These are phyloP conservation scores for Rhagonycha fulva DNA, from an alignment of 2,888 invertebrate species.

Conservation along the genomic window DNA sequence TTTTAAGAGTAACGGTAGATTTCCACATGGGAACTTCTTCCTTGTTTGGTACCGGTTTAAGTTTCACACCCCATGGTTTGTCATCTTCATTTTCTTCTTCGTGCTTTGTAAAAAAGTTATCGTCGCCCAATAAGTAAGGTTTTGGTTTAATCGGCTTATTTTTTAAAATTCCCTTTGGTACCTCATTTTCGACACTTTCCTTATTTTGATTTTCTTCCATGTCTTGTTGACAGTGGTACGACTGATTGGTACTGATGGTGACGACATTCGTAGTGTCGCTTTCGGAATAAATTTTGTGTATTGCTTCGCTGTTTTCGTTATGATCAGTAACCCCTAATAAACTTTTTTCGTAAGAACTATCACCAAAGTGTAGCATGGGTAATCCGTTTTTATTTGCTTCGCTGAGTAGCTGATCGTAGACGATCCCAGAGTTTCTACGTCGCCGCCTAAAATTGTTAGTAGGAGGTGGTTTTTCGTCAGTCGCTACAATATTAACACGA, in stretches of 20 bases:
- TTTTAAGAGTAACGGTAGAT: conserved; percentile 54
- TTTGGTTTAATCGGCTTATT: conserved; percentile 75
- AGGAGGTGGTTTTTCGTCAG: conserved; percentile 85
- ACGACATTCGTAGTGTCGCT: conserved; percentile 20
- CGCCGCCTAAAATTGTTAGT: conserved; percentile 78
- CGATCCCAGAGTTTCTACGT: conserved; percentile 61
- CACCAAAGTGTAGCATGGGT: conserved; percentile 71
- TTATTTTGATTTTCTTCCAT: conserved; percentile 32
- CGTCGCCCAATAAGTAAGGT: conserved; percentile 74
- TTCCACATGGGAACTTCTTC: conserved; percentile 52
- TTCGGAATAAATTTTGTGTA: background rate
- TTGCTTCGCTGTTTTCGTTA: conserved; percentile 2
- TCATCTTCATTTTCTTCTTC: conserved; percentile 39
- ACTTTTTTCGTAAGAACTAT: conserved; percentile 56
- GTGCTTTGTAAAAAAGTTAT: conserved; percentile 50
- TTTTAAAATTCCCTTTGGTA: conserved; percentile 73
- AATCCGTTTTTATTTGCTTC: conserved; percentile 54
- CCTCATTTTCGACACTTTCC: conserved; percentile 45
- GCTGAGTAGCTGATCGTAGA: conserved; percentile 42
- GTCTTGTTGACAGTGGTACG: conserved; percentile 18
- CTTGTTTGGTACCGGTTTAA: conserved; percentile 52
- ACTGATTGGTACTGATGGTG: conserved; percentile 36
- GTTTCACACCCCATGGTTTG: conserved; percentile 58
- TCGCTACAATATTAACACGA: conserved; percentile 84
- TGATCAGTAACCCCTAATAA: conserved; percentile 45